Evolutionary conservation across 2,797 vertebrate species (phyloP).

Genomic region (Varecia variegata): DNA sequence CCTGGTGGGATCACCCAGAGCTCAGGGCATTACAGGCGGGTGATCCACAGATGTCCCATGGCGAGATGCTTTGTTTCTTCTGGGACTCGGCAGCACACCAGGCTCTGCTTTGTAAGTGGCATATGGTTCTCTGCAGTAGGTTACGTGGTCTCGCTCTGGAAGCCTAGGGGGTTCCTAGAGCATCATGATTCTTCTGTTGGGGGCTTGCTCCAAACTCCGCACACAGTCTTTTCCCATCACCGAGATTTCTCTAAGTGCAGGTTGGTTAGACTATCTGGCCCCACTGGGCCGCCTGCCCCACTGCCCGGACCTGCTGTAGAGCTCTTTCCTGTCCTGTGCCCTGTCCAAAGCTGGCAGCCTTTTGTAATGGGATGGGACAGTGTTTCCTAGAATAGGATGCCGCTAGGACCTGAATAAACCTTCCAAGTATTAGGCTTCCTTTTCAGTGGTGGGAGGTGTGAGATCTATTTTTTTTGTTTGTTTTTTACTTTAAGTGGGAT

Average conservation of each 20-base stretch:
- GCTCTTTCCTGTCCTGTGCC: not conserved
- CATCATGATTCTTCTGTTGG: not conserved
- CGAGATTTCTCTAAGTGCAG: accelerated
- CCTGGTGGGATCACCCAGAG: not conserved
- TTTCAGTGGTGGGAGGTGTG: no score
- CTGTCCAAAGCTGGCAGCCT: not conserved
- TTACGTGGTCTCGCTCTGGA: not conserved
- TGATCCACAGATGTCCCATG: not conserved
- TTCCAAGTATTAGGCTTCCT: not conserved
- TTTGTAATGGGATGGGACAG: no score
- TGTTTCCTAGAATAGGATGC: not conserved
- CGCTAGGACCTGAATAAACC: not conserved
- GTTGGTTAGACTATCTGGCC: accelerated
- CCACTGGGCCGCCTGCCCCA: accelerated
- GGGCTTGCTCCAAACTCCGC: no score
- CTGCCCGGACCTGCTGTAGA: not conserved
- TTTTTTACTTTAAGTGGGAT: not conserved
- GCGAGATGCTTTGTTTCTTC: not conserved
- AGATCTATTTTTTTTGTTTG: not conserved
- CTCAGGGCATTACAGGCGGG: no score
- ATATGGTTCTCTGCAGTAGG: not conserved
- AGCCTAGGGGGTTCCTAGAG: no score
- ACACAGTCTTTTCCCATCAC: not conserved
- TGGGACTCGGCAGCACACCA: not conserved
- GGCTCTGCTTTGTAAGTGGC: not conserved